These are phyloP conservation scores for Cephalopterus ornatus DNA, from an alignment of 2,113 vertebrate species.

Conservation along the genomic window DNA sequence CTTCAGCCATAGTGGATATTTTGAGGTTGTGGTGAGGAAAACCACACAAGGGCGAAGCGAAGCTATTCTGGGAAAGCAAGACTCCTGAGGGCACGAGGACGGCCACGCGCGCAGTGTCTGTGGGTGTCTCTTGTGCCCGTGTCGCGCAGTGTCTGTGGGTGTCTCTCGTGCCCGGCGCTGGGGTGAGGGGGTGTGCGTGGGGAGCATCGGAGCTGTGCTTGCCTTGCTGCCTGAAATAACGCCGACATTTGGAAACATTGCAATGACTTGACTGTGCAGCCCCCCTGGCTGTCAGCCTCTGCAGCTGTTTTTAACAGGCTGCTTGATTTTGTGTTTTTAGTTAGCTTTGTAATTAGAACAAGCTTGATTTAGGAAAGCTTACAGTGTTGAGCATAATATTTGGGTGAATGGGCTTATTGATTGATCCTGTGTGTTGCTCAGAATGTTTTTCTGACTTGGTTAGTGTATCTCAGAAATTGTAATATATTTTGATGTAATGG, in stretches of 20 bases:
- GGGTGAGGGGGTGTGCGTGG: fast-evolving
- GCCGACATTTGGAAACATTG: fast-evolving
- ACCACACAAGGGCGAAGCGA: fast-evolving
- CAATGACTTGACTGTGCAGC: background rate
- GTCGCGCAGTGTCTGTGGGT: fast-evolving
- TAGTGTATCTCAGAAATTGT: background rate
- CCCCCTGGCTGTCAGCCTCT: background rate
- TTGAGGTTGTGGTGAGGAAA: fast-evolving
- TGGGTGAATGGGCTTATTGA: conserved; percentile 14
- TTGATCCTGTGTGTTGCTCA: background rate
- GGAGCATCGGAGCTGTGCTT: fast-evolving
- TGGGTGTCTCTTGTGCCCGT: fast-evolving
- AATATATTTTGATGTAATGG: background rate
- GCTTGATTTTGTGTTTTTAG: background rate
- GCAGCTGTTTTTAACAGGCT: background rate
- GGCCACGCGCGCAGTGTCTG: fast-evolving
- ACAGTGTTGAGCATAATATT: background rate
- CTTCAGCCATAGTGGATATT: fast-evolving
- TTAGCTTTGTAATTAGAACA: background rate
- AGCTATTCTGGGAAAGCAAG: background rate
- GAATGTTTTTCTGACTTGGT: background rate
- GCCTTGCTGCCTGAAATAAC: background rate
- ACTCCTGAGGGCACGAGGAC: fast-evolving
- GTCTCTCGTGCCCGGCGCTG: fast-evolving
- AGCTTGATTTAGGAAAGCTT: background rate